These are phyloP conservation scores for Chrysina gloriosa DNA, from an alignment of 2,888 invertebrate species.

Conservation along the genomic window DNA sequence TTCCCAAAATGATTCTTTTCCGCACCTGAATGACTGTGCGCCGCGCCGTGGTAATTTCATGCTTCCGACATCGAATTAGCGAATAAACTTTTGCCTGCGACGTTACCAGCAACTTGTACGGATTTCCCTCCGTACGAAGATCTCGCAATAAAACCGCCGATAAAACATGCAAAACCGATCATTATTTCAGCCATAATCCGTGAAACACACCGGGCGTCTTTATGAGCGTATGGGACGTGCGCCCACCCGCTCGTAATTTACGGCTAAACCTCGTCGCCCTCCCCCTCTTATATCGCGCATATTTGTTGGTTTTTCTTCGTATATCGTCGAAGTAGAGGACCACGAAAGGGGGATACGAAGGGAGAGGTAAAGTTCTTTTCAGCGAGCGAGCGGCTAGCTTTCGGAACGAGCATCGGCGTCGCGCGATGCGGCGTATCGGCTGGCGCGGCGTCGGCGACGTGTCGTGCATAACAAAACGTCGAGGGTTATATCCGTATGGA, in stretches of 20 bases:
- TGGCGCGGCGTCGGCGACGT: too few species aligned
- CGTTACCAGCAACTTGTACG: too few species aligned
- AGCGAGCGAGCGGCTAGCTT: background rate
- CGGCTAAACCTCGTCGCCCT: too few species aligned
- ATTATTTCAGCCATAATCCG: background rate
- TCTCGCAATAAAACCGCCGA: too few species aligned
- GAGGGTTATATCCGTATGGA: slow-evolving; percentile 19
- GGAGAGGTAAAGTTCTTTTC: background rate
- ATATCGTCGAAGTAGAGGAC: background rate
- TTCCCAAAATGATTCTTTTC: too few species aligned
- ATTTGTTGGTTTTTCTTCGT: background rate
- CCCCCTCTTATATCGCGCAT: too few species aligned
- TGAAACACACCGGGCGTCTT: background rate
- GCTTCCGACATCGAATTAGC: too few species aligned
- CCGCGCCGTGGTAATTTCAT: too few species aligned
- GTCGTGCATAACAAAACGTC: slow-evolving; percentile 28
- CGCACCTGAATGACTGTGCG: too few species aligned
- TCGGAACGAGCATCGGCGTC: background rate
- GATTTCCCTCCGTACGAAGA: too few species aligned
- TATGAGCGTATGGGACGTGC: background rate
- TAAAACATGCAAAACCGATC: background rate
- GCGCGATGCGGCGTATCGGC: background rate
- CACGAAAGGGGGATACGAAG: background rate
- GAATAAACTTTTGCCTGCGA: too few species aligned
- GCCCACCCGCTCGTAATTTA: background rate